Conservation (phyloP, 2,113 vertebrate species). For the Diadophis punctatus region DNA sequence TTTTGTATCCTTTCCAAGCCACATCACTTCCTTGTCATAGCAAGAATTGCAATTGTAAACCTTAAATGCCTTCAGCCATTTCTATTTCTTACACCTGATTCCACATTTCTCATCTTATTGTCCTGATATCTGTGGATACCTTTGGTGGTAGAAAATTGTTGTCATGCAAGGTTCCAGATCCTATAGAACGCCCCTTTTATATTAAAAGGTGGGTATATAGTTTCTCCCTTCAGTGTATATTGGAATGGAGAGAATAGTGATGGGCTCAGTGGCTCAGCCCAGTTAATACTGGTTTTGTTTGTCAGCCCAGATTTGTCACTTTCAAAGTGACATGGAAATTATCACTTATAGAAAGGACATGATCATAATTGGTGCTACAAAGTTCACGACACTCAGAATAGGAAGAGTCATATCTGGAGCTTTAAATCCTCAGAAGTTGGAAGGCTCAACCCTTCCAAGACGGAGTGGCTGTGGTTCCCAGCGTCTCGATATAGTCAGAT, state of each 20-base stretch:
- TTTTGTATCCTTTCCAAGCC: background rate
- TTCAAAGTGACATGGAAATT: background rate
- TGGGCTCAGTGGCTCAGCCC: background rate
- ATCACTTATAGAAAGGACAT: background rate
- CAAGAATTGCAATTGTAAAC: background rate
- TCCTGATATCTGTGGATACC: background rate
- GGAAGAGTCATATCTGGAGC: background rate
- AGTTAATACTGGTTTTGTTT: background rate
- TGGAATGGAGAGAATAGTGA: background rate
- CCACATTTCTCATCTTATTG: background rate
- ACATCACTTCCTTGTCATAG: background rate
- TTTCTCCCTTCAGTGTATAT: background rate
- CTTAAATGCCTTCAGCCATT: background rate
- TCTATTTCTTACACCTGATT: background rate
- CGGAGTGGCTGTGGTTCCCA: no score
- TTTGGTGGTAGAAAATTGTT: background rate
- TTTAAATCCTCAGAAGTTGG: background rate
- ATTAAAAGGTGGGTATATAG: background rate
- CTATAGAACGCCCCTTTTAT: background rate
- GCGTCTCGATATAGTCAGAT: no score
- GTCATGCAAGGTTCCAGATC: background rate
- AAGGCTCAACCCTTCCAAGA: no score
- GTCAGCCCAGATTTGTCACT: background rate
- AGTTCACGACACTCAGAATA: background rate
- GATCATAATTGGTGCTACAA: background rate